Conservation (phyloP, 2,888 invertebrate genomes). For the Chrysolina haemoptera region DNA sequence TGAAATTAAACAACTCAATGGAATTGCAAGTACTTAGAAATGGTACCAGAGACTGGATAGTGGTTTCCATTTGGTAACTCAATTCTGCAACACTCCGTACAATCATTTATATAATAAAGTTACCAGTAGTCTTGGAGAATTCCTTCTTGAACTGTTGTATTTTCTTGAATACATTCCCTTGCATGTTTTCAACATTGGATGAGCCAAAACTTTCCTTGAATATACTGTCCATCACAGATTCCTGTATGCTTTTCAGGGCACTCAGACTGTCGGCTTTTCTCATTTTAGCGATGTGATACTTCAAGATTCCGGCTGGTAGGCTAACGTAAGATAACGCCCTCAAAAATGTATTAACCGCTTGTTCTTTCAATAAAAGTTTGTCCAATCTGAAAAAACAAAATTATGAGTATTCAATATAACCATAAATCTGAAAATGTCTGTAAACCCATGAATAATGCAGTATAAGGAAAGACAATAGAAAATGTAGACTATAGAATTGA, state of each 20-base stretch:
- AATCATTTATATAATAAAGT: neutral
- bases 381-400: conserved; percentile 57
- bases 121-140: conserved; percentile 30
- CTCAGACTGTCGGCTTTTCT: conserved; percentile 45
- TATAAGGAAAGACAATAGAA: no score
- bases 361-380: conserved; percentile 59
- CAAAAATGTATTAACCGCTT: conserved; percentile 66
- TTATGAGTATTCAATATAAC: no score
- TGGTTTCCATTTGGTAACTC: no score
- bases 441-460: no score
- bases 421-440: no score
- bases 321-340: conserved; percentile 69
- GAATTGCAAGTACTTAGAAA: no score
- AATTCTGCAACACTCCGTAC: no score
- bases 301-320: conserved; percentile 67
- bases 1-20: no score
- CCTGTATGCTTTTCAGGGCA: conserved; percentile 25
- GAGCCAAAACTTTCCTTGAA: conserved; percentile 51
- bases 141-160: conserved; percentile 51
- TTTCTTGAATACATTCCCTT: conserved; percentile 65
- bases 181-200: conserved; percentile 54
- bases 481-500: no score
- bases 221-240: conserved; percentile 49
- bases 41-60: no score
- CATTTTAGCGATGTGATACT: conserved; percentile 64